A percentile compares a stretch with the other conserved stretches of the same genome.
Evolutionary conservation across 2,797 vertebrate species (phyloP).

Genomic region (Gallinago stenura): DNA sequence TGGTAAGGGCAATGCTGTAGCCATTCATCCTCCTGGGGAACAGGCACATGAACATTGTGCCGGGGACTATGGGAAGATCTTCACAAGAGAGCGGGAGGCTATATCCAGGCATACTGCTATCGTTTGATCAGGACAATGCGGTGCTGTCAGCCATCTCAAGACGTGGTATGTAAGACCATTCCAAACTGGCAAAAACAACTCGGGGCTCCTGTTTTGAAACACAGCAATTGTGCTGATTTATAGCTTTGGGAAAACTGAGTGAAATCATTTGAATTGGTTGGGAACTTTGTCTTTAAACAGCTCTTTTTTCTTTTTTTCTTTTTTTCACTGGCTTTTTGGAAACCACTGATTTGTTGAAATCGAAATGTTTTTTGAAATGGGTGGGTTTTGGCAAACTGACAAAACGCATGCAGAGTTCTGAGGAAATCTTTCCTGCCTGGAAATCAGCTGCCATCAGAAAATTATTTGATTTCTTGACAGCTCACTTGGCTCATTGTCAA

Average conservation of each 20-base stretch:
- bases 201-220: slow-evolving; percentile 44
- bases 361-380: slow-evolving; percentile 49
- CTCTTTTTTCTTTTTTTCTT: neutral
- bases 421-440: slow-evolving; percentile 47
- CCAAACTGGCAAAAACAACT: slow-evolving; percentile 16
- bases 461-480: slow-evolving; percentile 39
- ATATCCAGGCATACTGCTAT: neutral
- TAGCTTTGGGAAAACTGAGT: slow-evolving; percentile 35
- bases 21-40: neutral
- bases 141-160: neutral
- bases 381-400: slow-evolving; percentile 30
- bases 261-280: neutral
- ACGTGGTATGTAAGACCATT: neutral
- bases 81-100: neutral
- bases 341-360: slow-evolving; percentile 49
- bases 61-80: neutral
- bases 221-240: slow-evolving; percentile 21
- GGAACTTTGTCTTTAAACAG: slow-evolving; percentile 10
- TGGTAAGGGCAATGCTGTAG: neutral
- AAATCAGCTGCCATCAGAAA: slow-evolving; percentile 49
- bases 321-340: neutral
- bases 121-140: neutral
- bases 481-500: neutral
- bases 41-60: neutral
- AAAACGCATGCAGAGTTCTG: slow-evolving; percentile 36